Conservation (phyloP, 2,797 vertebrate species). For the Moxostoma hubbsi region DNA sequence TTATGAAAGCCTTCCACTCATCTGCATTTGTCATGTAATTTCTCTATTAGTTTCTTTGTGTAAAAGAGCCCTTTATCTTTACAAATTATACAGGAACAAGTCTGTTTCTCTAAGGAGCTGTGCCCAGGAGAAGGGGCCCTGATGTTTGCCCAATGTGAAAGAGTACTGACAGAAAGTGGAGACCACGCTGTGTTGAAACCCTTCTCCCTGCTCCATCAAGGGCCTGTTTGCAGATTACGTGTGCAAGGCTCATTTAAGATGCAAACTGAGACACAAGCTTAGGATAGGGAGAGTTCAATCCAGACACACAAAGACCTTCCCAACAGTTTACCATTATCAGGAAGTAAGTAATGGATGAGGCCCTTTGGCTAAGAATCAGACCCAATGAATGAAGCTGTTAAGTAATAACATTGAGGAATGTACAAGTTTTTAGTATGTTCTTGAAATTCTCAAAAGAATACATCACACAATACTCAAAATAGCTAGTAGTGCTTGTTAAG, state of each 20-base stretch:
- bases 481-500: background rate
- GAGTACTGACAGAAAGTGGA: slow-evolving; percentile 41
- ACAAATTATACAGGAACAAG: no score
- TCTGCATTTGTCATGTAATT: no score
- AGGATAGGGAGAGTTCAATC: slow-evolving; percentile 61
- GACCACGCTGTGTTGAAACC: slow-evolving; percentile 59
- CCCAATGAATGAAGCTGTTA: background rate
- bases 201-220: slow-evolving; percentile 48
- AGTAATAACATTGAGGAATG: background rate
- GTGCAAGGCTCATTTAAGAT: slow-evolving; percentile 69
- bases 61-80: no score
- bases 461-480: background rate
- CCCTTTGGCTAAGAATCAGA: slow-evolving; percentile 57
- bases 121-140: slow-evolving; percentile 34
- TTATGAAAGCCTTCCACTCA: no score
- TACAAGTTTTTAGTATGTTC: background rate
- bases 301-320: slow-evolving; percentile 62
- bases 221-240: slow-evolving; percentile 65
- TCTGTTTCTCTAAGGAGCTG: slow-evolving; percentile 46
- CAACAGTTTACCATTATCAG: slow-evolving; percentile 56
- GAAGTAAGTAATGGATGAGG: slow-evolving; percentile 42
- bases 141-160: slow-evolving; percentile 65
- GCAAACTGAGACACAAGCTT: slow-evolving; percentile 64
- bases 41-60: no score
- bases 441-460: no score